Evolutionary conservation across 1,140 invertebrate species (phyloP).

Genomic region (Drosophila sucinea): DNA sequence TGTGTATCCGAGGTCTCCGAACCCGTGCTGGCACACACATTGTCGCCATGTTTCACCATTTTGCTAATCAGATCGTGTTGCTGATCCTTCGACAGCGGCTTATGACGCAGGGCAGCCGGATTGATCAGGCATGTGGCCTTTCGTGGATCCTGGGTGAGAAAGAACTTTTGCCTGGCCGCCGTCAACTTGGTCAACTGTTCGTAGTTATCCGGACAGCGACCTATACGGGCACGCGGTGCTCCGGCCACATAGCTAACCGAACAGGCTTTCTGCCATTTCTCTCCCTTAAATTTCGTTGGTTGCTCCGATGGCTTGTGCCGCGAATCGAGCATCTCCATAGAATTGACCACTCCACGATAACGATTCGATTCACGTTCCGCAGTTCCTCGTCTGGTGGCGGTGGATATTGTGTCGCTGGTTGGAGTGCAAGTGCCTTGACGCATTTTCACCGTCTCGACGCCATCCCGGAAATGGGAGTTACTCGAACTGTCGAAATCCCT

Average conservation of each 20-base stretch:
- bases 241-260: constrained; percentile 63
- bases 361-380: background rate
- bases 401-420: background rate
- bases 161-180: constrained; percentile 68
- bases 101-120: constrained; percentile 62
- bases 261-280: constrained; percentile 66
- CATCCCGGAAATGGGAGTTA: constrained; percentile 57
- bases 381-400: background rate
- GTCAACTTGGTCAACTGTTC: constrained; percentile 65
- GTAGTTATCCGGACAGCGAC: constrained; percentile 62
- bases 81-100: constrained; percentile 45
- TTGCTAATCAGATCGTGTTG: constrained; percentile 60
- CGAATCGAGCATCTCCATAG: constrained; percentile 61
- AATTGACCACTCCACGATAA: constrained; percentile 1
- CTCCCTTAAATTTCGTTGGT: constrained; percentile 37
- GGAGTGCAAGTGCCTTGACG: constrained; percentile 33
- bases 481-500: constrained; percentile 49
- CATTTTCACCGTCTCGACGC: constrained; percentile 57
- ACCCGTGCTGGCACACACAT: constrained; percentile 59
- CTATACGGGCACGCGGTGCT: constrained; percentile 51
- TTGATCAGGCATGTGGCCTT: constrained; percentile 64
- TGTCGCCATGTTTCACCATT: constrained; percentile 72
- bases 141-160: constrained; percentile 76
- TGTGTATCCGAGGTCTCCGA: constrained; percentile 63
- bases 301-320: constrained; percentile 45